phyloP scores from a whole-genome alignment of 2,797 vertebrate genomes.

The Staurois parvus region DNA sequence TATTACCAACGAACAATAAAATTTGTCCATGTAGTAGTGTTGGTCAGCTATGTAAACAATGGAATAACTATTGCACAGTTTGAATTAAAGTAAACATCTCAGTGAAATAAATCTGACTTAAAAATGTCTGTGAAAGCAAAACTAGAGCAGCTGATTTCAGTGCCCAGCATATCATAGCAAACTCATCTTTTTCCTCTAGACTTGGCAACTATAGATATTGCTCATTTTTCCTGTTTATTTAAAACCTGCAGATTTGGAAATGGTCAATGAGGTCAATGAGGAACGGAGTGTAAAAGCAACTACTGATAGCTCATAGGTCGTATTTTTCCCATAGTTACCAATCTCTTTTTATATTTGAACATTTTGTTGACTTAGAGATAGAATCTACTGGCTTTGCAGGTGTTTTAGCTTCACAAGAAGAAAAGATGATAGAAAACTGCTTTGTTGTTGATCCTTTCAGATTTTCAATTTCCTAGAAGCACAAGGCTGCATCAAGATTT shows the following conservation, averaged over 20 bases:
- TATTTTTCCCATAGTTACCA: constrained; percentile 33
- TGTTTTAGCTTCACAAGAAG: constrained; percentile 7
- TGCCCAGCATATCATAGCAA: no score
- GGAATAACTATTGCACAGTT: no score
- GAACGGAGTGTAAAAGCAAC: constrained; percentile 33
- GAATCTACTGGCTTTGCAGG: constrained; percentile 22
- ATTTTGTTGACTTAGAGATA: constrained; percentile 39
- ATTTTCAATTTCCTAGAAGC: constrained; percentile 44
- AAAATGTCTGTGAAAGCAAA: no score
- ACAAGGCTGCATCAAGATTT: constrained; percentile 29
- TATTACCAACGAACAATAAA: no score
- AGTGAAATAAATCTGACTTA: no score
- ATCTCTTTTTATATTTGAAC: constrained; percentile 21
- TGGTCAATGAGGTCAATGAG: constrained; percentile 8
- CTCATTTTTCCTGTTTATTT: not conserved
- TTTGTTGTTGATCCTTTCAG: constrained; percentile 28
- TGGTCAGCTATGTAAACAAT: no score
- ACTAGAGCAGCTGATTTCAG: no score
- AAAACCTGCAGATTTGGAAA: not conserved
- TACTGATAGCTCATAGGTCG: constrained; percentile 18
- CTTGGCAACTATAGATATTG: constrained; percentile 14
- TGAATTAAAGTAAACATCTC: no score
- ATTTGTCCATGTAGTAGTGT: no score
- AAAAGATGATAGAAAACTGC: constrained; percentile 28
- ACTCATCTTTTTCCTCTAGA: not conserved